A percentile compares a stretch with the other conserved stretches of the same genome.
Conservation (phyloP, 2,888 invertebrate species). For the Leucania comma region DNA sequence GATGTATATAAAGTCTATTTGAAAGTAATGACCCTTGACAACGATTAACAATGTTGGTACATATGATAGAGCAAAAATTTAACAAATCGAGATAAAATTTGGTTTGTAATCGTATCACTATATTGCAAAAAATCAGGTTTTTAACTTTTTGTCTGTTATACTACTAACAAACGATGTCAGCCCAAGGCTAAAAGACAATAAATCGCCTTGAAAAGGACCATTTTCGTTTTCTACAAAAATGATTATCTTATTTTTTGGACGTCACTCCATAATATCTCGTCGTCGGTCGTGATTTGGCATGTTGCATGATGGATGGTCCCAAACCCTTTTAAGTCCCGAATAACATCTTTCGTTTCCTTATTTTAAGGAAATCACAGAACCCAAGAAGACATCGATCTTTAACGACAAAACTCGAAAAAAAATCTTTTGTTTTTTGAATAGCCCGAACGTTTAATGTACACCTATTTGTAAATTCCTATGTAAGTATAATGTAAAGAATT, state of each 20-base stretch:
- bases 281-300: conserved; percentile 62
- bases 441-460: conserved; percentile 36
- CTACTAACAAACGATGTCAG: conserved; percentile 12
- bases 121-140: not conserved
- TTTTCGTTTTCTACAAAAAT: conserved; percentile 40
- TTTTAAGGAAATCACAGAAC: conserved; percentile 62
- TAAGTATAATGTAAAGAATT: conserved; percentile 67
- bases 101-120: not conserved
- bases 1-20: not conserved
- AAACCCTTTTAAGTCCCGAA: conserved; percentile 59
- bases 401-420: conserved; percentile 19
- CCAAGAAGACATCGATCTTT: conserved; percentile 57
- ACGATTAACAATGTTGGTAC: not conserved
- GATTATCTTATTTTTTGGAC: conserved; percentile 50
- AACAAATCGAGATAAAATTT: not conserved
- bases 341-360: conserved; percentile 61
- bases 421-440: conserved; percentile 43
- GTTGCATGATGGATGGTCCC: conserved; percentile 62
- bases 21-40: not conserved
- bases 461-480: conserved; percentile 66
- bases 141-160: not conserved
- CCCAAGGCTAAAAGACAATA: conserved; percentile 41
- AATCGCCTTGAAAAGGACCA: conserved; percentile 22
- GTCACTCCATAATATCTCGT: conserved; percentile 49
- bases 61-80: not conserved